Conservation (phyloP, 2,888 invertebrate species). For the Nemoura dubitans region DNA sequence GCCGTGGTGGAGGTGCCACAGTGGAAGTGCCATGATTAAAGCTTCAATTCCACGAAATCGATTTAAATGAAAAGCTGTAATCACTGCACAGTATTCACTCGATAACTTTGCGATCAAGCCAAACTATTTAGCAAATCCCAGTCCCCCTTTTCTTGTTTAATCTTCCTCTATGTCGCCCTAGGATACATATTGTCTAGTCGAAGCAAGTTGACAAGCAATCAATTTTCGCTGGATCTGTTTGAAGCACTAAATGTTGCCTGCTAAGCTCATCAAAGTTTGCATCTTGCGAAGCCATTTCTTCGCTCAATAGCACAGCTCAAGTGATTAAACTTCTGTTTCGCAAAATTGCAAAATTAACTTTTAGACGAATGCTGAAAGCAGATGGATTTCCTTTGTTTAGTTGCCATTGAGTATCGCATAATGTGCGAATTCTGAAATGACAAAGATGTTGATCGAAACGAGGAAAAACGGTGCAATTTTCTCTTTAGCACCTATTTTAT, state of each 20-base stretch:
- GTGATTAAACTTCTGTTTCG: neutral
- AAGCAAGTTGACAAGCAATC: neutral
- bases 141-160: too few relatives aligned
- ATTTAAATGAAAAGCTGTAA: too few relatives aligned
- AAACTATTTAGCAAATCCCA: too few relatives aligned
- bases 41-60: too few relatives aligned
- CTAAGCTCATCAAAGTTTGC: neutral
- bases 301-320: neutral
- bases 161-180: neutral
- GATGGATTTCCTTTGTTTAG: neutral
- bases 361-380: neutral
- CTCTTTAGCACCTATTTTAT: neutral
- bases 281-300: neutral
- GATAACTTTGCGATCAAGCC: too few relatives aligned
- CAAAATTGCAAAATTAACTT: neutral
- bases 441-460: neutral
- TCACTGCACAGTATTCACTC: too few relatives aligned
- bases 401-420: neutral
- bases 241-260: neutral
- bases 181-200: neutral
- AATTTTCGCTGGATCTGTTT: neutral
- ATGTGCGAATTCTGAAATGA: neutral
- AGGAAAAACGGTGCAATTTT: neutral
- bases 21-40: too few relatives aligned
- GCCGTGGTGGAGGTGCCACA: too few relatives aligned